A percentile compares a stretch with the other conserved stretches of the same genome.
Evolutionary conservation across 1,140 invertebrate species (phyloP).

Genomic region (Odontomachus brunneus): DNA sequence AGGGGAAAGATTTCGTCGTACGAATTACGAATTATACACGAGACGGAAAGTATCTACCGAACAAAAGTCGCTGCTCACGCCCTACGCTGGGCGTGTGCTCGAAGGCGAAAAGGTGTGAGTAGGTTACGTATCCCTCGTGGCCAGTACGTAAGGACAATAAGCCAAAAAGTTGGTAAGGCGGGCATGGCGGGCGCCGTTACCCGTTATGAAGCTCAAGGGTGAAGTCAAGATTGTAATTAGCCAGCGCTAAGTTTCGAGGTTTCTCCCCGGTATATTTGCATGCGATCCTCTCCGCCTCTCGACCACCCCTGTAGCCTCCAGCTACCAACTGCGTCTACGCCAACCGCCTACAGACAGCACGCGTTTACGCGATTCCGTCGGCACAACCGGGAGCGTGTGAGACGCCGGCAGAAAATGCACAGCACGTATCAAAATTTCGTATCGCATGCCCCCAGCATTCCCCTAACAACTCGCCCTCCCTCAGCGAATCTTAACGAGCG

Average conservation of each 20-base stretch:
- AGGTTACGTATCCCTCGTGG: slow-evolving; percentile 80
- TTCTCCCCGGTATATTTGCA: slow-evolving; percentile 83
- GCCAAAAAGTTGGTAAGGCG: slow-evolving; percentile 82
- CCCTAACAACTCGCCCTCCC: slow-evolving; percentile 22
- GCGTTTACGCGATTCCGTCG: slow-evolving; percentile 67
- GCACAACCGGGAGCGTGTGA: slow-evolving; percentile 8
- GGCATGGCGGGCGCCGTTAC: slow-evolving; percentile 77
- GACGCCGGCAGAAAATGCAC: slow-evolving; percentile 71
- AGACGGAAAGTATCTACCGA: slow-evolving; percentile 64
- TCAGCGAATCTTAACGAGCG: slow-evolving; percentile 19
- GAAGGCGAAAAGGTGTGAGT: slow-evolving; percentile 34
- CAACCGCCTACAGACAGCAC: slow-evolving; percentile 62
- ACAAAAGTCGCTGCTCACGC: slow-evolving; percentile 38
- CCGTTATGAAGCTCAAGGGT: slow-evolving; percentile 84
- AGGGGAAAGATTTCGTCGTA: slow-evolving; percentile 31
- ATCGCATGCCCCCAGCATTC: slow-evolving; percentile 34
- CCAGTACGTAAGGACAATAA: slow-evolving; percentile 84
- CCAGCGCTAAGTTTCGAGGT: slow-evolving; percentile 82
- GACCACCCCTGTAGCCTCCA: neutral
- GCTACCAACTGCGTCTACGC: slow-evolving; percentile 51
- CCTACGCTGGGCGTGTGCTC: slow-evolving; percentile 17
- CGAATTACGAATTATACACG: slow-evolving; percentile 65
- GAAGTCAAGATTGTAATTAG: slow-evolving; percentile 85
- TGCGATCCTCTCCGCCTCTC: slow-evolving; percentile 63
- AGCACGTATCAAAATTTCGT: slow-evolving; percentile 82